Evolutionary conservation across 2,797 vertebrate genomes (phyloP).

Genomic region (Novumbra hubbsi): DNA sequence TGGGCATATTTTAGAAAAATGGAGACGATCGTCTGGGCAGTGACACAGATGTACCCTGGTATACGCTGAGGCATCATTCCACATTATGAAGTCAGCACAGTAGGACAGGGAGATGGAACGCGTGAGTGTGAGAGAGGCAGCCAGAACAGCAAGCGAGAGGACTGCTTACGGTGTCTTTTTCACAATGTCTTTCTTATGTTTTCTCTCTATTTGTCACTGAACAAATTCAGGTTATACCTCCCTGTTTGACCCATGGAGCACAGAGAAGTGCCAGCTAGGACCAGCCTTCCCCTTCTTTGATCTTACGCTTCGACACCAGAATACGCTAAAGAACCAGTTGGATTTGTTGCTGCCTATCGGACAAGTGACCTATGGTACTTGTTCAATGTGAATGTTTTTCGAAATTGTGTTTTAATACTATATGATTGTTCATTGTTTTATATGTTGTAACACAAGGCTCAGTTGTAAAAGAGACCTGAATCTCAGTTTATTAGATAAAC

Average conservation of each 20-base stretch:
- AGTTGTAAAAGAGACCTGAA: too few relatives aligned
- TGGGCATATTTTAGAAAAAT: slow-evolving; percentile 46
- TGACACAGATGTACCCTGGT: slow-evolving; percentile 43
- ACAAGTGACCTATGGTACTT: too few relatives aligned
- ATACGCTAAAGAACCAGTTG: too few relatives aligned
- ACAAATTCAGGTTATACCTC: background rate
- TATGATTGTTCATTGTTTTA: too few relatives aligned
- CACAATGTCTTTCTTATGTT: too few relatives aligned
- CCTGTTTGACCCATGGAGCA: background rate
- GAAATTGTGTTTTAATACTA: too few relatives aligned
- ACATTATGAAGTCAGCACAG: slow-evolving; percentile 2
- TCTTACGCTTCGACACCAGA: background rate
- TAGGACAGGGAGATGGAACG: background rate
- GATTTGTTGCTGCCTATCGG: too few relatives aligned
- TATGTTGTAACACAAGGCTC: too few relatives aligned
- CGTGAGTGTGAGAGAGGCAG: background rate
- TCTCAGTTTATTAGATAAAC: background rate
- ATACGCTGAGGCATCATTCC: slow-evolving; percentile 47
- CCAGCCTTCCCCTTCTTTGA: background rate
- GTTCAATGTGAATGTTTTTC: too few relatives aligned
- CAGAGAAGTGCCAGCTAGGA: background rate
- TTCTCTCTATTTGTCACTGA: too few relatives aligned
- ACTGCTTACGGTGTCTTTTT: too few relatives aligned
- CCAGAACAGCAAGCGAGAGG: background rate
- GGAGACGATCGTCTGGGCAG: slow-evolving; percentile 41